These are phyloP conservation scores for Ennomos quercinarius DNA, from an alignment of 2,888 invertebrate species.

Conservation along the genomic window DNA sequence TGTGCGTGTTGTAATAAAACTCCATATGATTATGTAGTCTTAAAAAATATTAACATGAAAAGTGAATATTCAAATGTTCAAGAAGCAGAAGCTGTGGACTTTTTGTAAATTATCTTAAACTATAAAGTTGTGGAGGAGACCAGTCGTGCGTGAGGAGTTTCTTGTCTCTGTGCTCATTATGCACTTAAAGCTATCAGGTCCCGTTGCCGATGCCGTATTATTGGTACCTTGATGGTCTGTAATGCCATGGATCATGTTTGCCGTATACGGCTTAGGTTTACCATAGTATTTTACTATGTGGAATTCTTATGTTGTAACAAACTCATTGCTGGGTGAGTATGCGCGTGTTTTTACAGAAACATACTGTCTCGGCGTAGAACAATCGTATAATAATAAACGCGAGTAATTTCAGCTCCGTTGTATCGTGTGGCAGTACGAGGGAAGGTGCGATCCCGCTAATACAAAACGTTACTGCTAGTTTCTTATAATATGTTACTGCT, in stretches of 20 bases:
- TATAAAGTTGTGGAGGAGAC: constrained; percentile 23
- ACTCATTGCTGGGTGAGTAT: background rate
- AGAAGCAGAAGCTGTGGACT: constrained; percentile 16
- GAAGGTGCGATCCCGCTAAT: constrained; percentile 9
- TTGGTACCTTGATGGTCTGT: constrained; percentile 38
- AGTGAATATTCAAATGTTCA: constrained; percentile 38
- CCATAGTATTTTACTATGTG: background rate
- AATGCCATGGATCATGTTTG: constrained; percentile 40
- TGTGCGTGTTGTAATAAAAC: constrained; percentile 29
- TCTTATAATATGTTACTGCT: no score
- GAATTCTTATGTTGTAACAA: background rate
- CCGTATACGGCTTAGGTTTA: constrained; percentile 12
- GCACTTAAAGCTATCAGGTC: constrained; percentile 18
- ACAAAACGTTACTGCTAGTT: no score
- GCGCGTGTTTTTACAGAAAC: background rate
- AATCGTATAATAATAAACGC: no score
- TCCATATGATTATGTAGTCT: background rate
- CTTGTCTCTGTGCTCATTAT: constrained; percentile 31
- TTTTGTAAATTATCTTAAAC: constrained; percentile 33
- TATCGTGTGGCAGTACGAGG: constrained; percentile 2
- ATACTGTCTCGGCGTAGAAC: background rate
- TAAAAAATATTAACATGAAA: constrained; percentile 2
- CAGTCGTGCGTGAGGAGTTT: constrained; percentile 31
- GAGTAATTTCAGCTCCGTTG: background rate
- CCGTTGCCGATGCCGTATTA: constrained; percentile 53